Percentiles rank a stretch among this genome's conserved stretches.
Evolutionary conservation across 2,888 invertebrate genomes (phyloP).

Genomic region (Biston betularia): DNA sequence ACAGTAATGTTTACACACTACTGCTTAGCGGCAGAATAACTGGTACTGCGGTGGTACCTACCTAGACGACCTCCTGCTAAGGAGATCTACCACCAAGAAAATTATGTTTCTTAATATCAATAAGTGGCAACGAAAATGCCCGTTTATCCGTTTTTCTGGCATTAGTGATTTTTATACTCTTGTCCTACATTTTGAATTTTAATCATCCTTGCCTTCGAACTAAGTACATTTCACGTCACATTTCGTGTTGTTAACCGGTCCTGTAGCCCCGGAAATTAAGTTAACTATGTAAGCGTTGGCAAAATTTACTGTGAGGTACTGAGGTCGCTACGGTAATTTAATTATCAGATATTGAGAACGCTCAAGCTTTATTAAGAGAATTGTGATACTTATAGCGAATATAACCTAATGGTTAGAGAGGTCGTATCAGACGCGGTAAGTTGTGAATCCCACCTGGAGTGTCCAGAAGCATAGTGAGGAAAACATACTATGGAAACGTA

Average conservation of each 20-base stretch:
- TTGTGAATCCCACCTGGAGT: too few species aligned
- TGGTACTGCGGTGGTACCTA: too few species aligned
- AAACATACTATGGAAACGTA: too few species aligned
- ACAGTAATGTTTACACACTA: too few species aligned
- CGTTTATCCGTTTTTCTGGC: too few species aligned
- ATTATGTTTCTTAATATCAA: too few species aligned
- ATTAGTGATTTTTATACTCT: background rate
- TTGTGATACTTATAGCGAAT: background rate
- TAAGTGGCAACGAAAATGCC: too few species aligned
- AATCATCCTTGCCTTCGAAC: background rate
- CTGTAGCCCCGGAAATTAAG: slow-evolving; percentile 16
- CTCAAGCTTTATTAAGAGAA: slow-evolving; percentile 9
- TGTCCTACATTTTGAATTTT: background rate
- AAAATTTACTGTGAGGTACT: slow-evolving; percentile 18
- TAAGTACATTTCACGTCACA: slow-evolving; percentile 12
- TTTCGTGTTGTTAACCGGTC: slow-evolving; percentile 12
- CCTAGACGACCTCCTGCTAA: too few species aligned
- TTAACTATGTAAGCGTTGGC: slow-evolving; percentile 16
- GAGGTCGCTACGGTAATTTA: slow-evolving; percentile 19
- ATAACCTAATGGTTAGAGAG: too few species aligned
- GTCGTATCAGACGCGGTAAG: background rate
- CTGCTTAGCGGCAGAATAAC: too few species aligned
- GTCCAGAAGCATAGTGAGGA: too few species aligned
- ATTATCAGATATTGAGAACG: slow-evolving; percentile 21
- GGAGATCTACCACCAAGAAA: too few species aligned